These are phyloP conservation scores for Cheilosia vernalis DNA, from an alignment of 2,888 invertebrate genomes.

Conservation along the genomic window DNA sequence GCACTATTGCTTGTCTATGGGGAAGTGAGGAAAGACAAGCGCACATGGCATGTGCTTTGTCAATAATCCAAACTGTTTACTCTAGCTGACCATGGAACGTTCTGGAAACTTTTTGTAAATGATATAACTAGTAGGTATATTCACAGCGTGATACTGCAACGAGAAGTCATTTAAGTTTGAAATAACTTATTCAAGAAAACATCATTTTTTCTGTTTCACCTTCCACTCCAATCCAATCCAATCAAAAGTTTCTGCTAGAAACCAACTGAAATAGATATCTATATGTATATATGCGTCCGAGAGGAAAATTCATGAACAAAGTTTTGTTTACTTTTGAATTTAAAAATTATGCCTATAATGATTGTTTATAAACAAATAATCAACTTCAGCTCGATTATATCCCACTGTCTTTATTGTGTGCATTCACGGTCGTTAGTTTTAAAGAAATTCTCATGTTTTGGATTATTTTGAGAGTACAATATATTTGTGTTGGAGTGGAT, in stretches of 20 bases:
- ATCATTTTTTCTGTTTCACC: too few relatives aligned
- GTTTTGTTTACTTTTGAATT: slow-evolving; percentile 46
- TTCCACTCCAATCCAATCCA: slow-evolving; percentile 19
- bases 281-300: background rate
- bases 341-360: slow-evolving; percentile 45
- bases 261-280: slow-evolving; percentile 12
- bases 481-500: slow-evolving; percentile 1
- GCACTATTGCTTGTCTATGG: background rate
- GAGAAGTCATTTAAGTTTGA: too few relatives aligned
- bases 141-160: too few relatives aligned
- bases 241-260: slow-evolving; percentile 44
- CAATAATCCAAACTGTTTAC: slow-evolving; percentile 24
- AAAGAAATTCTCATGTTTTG: slow-evolving; percentile 44
- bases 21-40: background rate
- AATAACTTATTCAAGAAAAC: too few relatives aligned
- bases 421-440: slow-evolving; percentile 2
- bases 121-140: too few relatives aligned
- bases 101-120: too few relatives aligned
- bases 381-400: slow-evolving; percentile 44
- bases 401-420: slow-evolving; percentile 27
- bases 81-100: background rate
- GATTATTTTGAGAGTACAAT: slow-evolving; percentile 24
- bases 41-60: background rate
- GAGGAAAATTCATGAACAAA: slow-evolving; percentile 49
- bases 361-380: slow-evolving; percentile 39